Percentiles rank a stretch among this genome's conserved stretches.
These are phyloP conservation scores for Cataglyphis albicans DNA, from an alignment of 2,888 invertebrate species.

Conservation along the genomic window DNA sequence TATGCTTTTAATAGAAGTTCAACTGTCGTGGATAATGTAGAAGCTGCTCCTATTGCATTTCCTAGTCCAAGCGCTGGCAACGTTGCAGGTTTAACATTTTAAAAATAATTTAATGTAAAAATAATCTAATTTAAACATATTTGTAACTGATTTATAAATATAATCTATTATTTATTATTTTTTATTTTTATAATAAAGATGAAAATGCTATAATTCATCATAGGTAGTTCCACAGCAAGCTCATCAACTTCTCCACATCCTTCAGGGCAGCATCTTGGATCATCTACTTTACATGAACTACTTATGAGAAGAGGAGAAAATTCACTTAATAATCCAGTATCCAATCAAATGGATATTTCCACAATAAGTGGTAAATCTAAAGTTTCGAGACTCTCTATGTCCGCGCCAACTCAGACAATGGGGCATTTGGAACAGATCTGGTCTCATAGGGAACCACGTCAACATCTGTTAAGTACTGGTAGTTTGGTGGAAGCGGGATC, in stretches of 20 bases:
- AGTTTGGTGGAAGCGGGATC: slow-evolving; percentile 94
- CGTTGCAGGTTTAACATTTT: slow-evolving; percentile 77
- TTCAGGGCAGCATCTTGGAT: slow-evolving; percentile 75
- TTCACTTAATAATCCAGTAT: slow-evolving; percentile 80
- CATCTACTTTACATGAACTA: slow-evolving; percentile 89
- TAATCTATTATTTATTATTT: background rate
- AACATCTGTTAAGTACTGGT: slow-evolving; percentile 94
- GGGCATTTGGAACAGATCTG: slow-evolving; percentile 92
- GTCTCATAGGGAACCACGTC: slow-evolving; percentile 95
- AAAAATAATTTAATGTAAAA: background rate
- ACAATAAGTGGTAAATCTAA: slow-evolving; percentile 84
- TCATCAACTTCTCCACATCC: slow-evolving; percentile 85
- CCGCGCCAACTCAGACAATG: slow-evolving; percentile 93
- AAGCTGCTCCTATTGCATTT: slow-evolving; percentile 83
- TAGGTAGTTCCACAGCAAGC: slow-evolving; percentile 84
- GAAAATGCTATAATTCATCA: background rate
- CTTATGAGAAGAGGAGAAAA: slow-evolving; percentile 89
- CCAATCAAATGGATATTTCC: slow-evolving; percentile 73
- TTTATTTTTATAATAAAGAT: background rate
- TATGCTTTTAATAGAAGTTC: slow-evolving; percentile 78
- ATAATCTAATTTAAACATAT: background rate
- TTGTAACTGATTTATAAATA: background rate
- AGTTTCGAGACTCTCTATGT: slow-evolving; percentile 92
- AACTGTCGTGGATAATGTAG: slow-evolving; percentile 81
- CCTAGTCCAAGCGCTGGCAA: slow-evolving; percentile 84